phyloP scores from a whole-genome alignment of 2,113 vertebrate genomes.

The Hiodon tergisus region DNA sequence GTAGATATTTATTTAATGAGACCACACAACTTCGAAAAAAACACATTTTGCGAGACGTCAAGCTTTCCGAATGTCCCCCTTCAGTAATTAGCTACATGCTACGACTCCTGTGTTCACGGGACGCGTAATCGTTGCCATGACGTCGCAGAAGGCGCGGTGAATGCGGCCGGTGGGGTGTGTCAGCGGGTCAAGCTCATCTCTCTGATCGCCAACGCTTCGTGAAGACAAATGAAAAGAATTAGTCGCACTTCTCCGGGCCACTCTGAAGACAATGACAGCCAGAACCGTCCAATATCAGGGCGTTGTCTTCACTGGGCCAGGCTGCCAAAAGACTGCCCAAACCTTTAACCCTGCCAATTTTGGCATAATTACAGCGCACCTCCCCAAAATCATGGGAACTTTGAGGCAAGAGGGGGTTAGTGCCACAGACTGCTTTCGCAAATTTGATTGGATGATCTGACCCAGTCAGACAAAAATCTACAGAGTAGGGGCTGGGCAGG shows the following conservation, averaged over 20 bases:
- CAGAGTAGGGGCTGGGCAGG: no score
- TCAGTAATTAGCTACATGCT: conserved; percentile 34
- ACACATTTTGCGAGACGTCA: conserved; percentile 23
- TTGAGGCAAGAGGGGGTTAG: background rate
- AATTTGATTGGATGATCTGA: no score
- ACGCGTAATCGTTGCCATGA: conserved; percentile 25
- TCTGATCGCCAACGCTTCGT: conserved; percentile 7
- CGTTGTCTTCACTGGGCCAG: background rate
- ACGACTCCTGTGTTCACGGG: conserved; percentile 14
- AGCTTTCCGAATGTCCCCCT: conserved; percentile 31
- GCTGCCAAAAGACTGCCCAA: background rate
- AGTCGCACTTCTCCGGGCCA: conserved; percentile 3
- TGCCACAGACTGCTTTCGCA: no score
- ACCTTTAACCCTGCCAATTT: background rate
- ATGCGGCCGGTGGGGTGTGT: background rate
- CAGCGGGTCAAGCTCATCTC: background rate
- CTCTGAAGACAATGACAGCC: conserved; percentile 3
- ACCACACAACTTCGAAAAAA: no score
- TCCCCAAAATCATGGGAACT: background rate
- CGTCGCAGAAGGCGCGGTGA: background rate
- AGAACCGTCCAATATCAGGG: background rate
- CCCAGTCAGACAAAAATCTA: no score
- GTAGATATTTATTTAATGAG: no score
- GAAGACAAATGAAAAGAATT: conserved; percentile 12
- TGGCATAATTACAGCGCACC: background rate